Conservation (phyloP, 1,140 invertebrate species). For the Papilio polyxenes region DNA sequence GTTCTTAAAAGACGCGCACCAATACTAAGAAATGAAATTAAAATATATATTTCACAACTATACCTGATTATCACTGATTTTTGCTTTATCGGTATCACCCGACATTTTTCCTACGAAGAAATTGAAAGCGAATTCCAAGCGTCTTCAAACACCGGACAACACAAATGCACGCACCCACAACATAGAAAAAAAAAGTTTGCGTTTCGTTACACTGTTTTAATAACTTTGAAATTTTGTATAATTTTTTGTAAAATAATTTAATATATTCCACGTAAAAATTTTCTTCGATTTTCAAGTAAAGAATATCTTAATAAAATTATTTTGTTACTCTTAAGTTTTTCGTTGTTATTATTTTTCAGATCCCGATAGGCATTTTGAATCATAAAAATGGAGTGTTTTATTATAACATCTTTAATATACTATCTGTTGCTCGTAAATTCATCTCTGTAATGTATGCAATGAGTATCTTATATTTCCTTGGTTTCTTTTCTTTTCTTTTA, state of each 20-base stretch:
- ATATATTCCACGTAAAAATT: background rate
- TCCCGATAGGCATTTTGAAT: background rate
- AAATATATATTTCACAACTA: constrained; percentile 76
- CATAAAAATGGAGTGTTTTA: background rate
- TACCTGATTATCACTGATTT: constrained; percentile 82
- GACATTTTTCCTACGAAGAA: constrained; percentile 81
- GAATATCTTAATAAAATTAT: background rate
- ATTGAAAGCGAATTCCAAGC: constrained; percentile 81
- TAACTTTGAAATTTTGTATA: constrained; percentile 25
- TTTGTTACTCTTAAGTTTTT: background rate
- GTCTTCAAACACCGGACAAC: constrained; percentile 81
- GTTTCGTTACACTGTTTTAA: constrained; percentile 57
- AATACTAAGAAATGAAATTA: constrained; percentile 70
- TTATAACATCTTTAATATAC: too few species aligned
- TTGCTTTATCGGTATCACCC: constrained; percentile 81
- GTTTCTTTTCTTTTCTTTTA: too few species aligned
- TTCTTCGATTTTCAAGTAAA: background rate
- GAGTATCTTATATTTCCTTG: too few species aligned
- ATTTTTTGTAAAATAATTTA: background rate
- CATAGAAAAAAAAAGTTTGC: constrained; percentile 74
- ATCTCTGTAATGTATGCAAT: too few species aligned
- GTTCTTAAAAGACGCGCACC: constrained; percentile 69
- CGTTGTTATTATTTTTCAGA: background rate
- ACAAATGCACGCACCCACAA: constrained; percentile 79
- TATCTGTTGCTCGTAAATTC: too few species aligned